A percentile compares a stretch with the other conserved stretches of the same genome.
These are phyloP conservation scores for Nycticebus coucang DNA, from an alignment of 2,113 vertebrate genomes.

Conservation along the genomic window DNA sequence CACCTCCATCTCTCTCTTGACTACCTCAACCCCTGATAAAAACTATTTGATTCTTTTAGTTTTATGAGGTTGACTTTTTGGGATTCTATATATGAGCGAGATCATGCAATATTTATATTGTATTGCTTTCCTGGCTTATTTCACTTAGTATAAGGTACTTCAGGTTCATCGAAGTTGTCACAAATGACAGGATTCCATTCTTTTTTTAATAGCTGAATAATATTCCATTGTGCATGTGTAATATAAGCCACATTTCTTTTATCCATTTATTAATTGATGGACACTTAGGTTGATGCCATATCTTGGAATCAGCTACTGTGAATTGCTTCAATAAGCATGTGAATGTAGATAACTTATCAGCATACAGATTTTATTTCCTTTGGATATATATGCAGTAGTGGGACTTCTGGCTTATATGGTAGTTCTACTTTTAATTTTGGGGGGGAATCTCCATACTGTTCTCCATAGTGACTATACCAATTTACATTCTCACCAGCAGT, in stretches of 20 bases:
- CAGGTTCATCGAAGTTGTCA: not conserved
- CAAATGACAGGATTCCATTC: not conserved
- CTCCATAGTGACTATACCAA: not conserved
- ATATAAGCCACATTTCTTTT: no score
- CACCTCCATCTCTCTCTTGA: not conserved
- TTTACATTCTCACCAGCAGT: no score
- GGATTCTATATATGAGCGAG: not conserved
- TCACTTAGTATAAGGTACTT: not conserved
- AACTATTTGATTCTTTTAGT: not conserved
- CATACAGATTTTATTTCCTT: not conserved
- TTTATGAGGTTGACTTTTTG: not conserved
- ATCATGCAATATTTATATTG: not conserved
- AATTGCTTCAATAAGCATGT: not conserved
- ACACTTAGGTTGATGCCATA: not conserved
- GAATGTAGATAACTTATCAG: not conserved
- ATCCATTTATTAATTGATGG: not conserved
- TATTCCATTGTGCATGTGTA: not conserved
- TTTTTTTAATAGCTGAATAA: not conserved
- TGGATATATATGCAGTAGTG: not conserved
- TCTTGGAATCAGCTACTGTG: not conserved
- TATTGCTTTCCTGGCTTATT: not conserved
- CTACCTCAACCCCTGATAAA: not conserved
- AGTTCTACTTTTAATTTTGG: not conserved
- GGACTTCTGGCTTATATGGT: not conserved
- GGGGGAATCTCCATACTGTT: not conserved